These are phyloP conservation scores for Cryptus viduatorius DNA, from an alignment of 2,888 invertebrate genomes.

Conservation along the genomic window DNA sequence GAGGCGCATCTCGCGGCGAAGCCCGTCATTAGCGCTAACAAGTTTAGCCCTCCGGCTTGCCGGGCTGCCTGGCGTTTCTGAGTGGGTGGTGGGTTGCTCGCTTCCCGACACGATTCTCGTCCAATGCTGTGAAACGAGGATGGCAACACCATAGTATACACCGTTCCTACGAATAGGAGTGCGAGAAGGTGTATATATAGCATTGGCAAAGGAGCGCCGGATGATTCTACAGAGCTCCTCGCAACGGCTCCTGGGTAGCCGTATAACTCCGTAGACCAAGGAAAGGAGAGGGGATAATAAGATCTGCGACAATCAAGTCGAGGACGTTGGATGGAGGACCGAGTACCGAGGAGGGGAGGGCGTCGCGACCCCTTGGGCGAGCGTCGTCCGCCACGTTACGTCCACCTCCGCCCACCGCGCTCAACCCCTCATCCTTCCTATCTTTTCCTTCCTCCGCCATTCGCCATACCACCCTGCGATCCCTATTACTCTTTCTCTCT, in stretches of 20 bases:
- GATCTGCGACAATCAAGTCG: constrained; percentile 83
- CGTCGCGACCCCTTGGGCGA: constrained; percentile 78
- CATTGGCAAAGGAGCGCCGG: constrained; percentile 8
- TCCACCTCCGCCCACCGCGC: constrained; percentile 72
- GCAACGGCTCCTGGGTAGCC: constrained; percentile 21
- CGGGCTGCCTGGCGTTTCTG: constrained; percentile 1
- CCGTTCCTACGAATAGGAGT: background rate
- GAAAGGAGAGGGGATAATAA: constrained; percentile 82
- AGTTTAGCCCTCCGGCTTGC: constrained; percentile 79
- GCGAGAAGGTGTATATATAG: constrained; percentile 3
- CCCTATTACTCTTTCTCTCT: constrained; percentile 40
- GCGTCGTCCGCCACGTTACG: constrained; percentile 82
- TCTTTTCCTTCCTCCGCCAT: constrained; percentile 27
- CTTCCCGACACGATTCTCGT: background rate
- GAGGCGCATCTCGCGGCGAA: constrained; percentile 76
- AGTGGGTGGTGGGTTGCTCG: constrained; percentile 41
- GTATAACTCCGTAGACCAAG: constrained; percentile 73
- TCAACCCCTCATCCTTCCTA: constrained; percentile 50
- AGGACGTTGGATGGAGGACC: constrained; percentile 70
- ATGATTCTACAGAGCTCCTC: constrained; percentile 42
- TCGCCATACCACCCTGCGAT: constrained; percentile 27
- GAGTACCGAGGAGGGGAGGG: constrained; percentile 42
- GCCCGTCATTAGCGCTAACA: constrained; percentile 83
- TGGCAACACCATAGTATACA: background rate
- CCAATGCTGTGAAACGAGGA: background rate